Conservation (phyloP, 2,888 invertebrate species). For the Galerucella nymphaeae region DNA sequence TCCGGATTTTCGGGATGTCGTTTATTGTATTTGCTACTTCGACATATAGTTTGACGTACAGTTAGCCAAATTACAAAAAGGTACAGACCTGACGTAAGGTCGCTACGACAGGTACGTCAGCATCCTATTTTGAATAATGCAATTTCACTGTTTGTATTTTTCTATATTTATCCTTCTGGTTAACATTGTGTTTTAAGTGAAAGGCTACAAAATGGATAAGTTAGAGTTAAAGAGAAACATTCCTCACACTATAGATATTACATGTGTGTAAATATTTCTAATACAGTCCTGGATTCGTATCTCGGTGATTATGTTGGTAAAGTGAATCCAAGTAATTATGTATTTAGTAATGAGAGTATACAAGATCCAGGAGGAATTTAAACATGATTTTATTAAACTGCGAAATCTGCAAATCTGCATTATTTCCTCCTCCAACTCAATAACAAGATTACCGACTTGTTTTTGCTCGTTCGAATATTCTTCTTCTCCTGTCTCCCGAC, state of each 20-base stretch:
- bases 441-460: conserved; percentile 53
- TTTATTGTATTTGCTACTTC: too few species aligned
- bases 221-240: too few species aligned
- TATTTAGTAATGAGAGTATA: conserved; percentile 53
- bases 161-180: too few species aligned
- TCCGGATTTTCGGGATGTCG: too few species aligned
- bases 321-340: conserved; percentile 54
- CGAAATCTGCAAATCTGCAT: conserved; percentile 55
- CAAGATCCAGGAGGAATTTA: conserved; percentile 51
- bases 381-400: conserved; percentile 56
- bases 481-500: conserved; percentile 17
- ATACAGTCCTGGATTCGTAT: conserved; percentile 42
- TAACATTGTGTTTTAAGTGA: too few species aligned
- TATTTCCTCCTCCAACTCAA: conserved; percentile 52
- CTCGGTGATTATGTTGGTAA: conserved; percentile 48
- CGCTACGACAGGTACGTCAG: too few species aligned
- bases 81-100: too few species aligned
- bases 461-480: conserved; percentile 33
- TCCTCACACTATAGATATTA: not conserved
- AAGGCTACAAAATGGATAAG: too few species aligned
- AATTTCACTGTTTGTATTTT: too few species aligned
- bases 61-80: too few species aligned
- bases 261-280: not conserved
- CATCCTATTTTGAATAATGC: too few species aligned
- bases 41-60: too few species aligned